Base-by-base conservation (phyloP, 2,113 vertebrate species). In the Nycticorax nycticorax region DNA sequence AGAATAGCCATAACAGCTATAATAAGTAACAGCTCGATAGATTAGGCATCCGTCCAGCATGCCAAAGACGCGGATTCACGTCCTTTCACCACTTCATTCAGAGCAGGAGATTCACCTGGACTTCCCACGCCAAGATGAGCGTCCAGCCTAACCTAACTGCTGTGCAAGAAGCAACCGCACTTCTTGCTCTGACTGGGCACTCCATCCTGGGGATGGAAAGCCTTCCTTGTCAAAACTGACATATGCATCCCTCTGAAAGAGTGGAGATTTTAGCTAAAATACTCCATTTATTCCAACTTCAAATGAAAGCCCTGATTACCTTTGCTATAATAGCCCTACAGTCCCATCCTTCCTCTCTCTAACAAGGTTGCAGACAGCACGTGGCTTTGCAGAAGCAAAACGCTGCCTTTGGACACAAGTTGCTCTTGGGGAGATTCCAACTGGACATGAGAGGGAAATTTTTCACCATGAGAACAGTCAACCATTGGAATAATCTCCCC, bases 71-170 rank as follows among this genome's bases (percentile, higher is more conserved):
- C 2, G 1, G 11, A 19, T 55, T 41, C 26, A 4, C 39, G 22
- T 16, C 59, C 43, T 24, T 52, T 28, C 26, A 23, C 26, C 7
- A 3, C 10, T 48, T 48, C 12, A 5, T 48, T 50, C 11, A 3
- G 3, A 78, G 45, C 37, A 41, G 57, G 35, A 76, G 12, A 45
- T 39, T 22, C 23, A 22, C 5, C 35, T 5, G 17, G 12, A 19
- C 15, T 17, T 59, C 32, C 45, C 41, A 20, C 0, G 0, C 8
- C 3, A 37, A 50, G 35, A 18, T 1, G 24, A 26, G 27, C 1
- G 16, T 12, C 53, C 45, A 84, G 30, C 6, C 2, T 1, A 3
- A n/a, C 6, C 2, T 1, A 3, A 66, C 12, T 6, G 5, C 30
- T 21, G 13, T 21, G 17, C 45, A 59, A 80, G 20, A 39, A n/a